Evolutionary conservation across 2,888 invertebrate species (phyloP).

Genomic region (Netelia melanura): DNA sequence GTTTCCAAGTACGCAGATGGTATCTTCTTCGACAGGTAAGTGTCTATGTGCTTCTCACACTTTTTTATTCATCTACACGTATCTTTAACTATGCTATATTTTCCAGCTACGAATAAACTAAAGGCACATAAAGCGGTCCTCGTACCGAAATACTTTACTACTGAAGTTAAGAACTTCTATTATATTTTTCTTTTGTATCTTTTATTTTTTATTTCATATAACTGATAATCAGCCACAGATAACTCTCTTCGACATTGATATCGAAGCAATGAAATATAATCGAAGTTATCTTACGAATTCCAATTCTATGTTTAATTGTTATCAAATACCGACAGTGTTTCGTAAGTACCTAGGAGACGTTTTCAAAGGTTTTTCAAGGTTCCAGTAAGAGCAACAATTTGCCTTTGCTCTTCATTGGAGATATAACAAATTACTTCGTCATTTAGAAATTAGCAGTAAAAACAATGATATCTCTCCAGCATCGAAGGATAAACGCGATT

Average conservation of each 20-base stretch:
- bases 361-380: not conserved
- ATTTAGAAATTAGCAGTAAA: not conserved
- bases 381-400: not conserved
- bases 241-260: not conserved
- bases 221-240: too few relatives aligned
- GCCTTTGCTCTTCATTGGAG: not conserved
- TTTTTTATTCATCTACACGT: constrained; percentile 5
- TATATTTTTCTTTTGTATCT: too few relatives aligned
- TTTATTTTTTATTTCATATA: too few relatives aligned
- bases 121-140: too few relatives aligned
- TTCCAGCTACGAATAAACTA: not conserved
- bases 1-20: not conserved
- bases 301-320: not conserved
- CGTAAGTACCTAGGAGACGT: not conserved
- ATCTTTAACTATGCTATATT: not conserved
- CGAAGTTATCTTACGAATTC: not conserved
- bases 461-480: not conserved
- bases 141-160: too few relatives aligned
- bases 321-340: not conserved
- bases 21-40: constrained; percentile 12
- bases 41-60: not conserved
- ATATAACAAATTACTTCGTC: not conserved
- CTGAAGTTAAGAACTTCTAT: too few relatives aligned
- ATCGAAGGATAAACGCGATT: not conserved
- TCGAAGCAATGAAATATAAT: not conserved